Evolutionary conservation across 2,888 invertebrate genomes (phyloP).

Genomic region (Harmothoe impar): DNA sequence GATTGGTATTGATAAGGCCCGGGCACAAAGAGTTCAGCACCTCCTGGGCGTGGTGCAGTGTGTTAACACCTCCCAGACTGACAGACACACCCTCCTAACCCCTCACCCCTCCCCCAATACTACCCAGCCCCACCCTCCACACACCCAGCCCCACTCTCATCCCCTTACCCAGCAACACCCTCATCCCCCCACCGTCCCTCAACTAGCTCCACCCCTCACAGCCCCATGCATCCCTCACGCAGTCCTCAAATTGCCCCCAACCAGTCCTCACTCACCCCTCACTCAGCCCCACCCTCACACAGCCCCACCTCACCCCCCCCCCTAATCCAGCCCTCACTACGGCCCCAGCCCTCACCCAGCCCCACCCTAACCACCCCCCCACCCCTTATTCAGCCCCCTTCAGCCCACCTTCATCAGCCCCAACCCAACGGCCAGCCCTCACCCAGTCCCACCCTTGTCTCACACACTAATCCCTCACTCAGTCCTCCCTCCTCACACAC

Average conservation of each 20-base stretch:
- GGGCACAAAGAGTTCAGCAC: background rate
- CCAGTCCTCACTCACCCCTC: background rate
- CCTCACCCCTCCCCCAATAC: background rate
- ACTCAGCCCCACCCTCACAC: too few relatives aligned
- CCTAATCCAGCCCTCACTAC: background rate
- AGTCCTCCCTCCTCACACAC: too few relatives aligned
- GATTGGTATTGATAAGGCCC: conserved; percentile 43
- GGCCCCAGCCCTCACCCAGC: background rate
- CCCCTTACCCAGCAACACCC: background rate
- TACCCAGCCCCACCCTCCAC: too few relatives aligned
- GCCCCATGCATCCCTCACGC: background rate
- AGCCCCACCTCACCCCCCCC: too few relatives aligned
- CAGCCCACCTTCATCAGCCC: too few relatives aligned
- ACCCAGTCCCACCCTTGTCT: background rate
- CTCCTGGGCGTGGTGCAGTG: background rate
- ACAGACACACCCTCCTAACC: background rate
- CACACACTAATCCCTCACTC: background rate
- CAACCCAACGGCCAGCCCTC: too few relatives aligned
- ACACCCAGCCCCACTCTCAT: background rate
- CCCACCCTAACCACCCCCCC: too few relatives aligned
- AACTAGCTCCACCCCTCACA: background rate
- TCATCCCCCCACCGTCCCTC: background rate
- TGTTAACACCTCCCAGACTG: background rate
- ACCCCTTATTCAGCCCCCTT: too few relatives aligned
- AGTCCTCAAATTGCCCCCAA: background rate